phyloP scores from a whole-genome alignment of 2,888 invertebrate genomes.

The Sepioteuthis lessoniana region DNA sequence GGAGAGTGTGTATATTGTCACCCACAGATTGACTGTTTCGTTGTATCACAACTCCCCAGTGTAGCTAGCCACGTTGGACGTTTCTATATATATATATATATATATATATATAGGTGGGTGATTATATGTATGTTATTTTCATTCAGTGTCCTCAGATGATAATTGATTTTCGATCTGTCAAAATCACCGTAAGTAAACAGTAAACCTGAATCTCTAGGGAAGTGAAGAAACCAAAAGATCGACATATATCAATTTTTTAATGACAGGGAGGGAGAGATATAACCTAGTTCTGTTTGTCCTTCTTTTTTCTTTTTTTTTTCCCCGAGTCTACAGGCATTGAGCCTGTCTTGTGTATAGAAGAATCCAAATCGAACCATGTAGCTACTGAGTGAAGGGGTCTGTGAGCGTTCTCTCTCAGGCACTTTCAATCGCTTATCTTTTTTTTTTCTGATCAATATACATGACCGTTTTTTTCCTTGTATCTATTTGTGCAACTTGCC shows the following conservation, averaged over 20 bases:
- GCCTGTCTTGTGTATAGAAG: no score
- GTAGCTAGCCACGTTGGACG: no score
- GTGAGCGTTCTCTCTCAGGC: not conserved
- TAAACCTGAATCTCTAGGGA: not conserved
- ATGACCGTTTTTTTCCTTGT: not conserved
- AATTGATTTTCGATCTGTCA: not conserved
- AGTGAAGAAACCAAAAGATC: not conserved
- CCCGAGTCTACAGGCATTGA: no score
- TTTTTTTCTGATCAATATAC: not conserved
- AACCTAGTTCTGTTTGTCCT: not conserved
- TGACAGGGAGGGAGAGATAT: fast-evolving
- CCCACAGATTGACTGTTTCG: no score
- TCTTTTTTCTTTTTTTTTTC: no score
- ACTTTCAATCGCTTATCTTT: not conserved
- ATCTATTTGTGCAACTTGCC: not conserved
- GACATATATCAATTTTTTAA: not conserved
- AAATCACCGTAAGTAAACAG: not conserved
- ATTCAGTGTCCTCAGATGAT: not conserved
- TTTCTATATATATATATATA: not conserved
- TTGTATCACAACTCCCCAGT: no score
- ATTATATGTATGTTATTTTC: not conserved
- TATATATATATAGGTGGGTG: not conserved
- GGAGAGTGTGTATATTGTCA: no score
- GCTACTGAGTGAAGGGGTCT: not conserved
- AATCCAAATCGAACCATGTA: no score